Evolutionary conservation across 1,140 invertebrate genomes (phyloP), one percentile per base, ranked within the genome.

Genomic region (Lethrus apterus): DNA sequence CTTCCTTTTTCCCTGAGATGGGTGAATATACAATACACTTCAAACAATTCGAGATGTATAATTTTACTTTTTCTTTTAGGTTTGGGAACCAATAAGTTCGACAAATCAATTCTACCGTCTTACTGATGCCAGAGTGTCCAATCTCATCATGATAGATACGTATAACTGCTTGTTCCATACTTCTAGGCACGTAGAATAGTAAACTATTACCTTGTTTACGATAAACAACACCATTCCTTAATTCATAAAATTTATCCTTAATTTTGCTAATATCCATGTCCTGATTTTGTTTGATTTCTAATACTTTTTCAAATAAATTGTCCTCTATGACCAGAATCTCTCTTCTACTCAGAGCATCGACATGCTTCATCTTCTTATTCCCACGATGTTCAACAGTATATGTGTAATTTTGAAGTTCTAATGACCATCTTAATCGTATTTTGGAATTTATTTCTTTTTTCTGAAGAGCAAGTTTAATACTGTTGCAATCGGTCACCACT

Each of bases 371-470:
- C 18, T 18, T 42, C 7, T n/a, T 21, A 3, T 47, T 42, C 2
- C 41, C 2, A 7, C 54, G 24, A 44, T 62, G 51, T 29, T 60
- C 51, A 1, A 61, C 42, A 0, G 9, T 23, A 24, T 46, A 61
- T 11, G 50, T 26, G 36, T 41, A 59, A 19, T 54, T 43, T 38
- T 55, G 30, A 2, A 60, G n/a, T 1, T 45, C 15, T 24, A 58
- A 31, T 10, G 29, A 26, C 59, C 59, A 66, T 7, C 62, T 21
- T 2, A 60, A 59, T n/a, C n/a, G n/a, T 8, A 72, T 48, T 34
- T 65, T 26, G 24, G 59, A 58, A 2, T 50, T 52, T 15, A 60
- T 46, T 33, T 67, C 57, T 41, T 62, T 65, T 19, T 65, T 66
- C 1, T 51, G 47, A 14, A 61, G 41, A 52, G 63, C 44, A 10